Base-by-base conservation (phyloP, 2,113 vertebrate species). In the Channa maculata region DNA sequence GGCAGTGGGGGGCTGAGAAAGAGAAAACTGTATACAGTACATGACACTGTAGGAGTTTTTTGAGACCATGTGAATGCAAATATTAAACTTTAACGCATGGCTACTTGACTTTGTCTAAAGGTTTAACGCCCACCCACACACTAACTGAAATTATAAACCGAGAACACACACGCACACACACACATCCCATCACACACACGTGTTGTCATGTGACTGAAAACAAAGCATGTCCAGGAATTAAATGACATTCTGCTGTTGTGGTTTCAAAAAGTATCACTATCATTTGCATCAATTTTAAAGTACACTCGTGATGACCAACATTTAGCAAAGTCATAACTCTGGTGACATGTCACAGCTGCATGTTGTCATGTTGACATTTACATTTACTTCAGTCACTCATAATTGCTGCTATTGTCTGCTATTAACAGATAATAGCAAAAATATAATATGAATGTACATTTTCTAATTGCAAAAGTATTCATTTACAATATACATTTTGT, bases 1-100 rank as follows among this genome's bases (percentile, higher is more conserved):
- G 43, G 50, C 51, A 38, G 44, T 58, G 5, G 38, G 57, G 53
- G 65, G 45, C 37, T 76, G 43, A 46, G 48, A 77, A 33, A 54
- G 63, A 74, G 36, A 55, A 57, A 39, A 55, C 36, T 54, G 55
- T 55, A 36, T 60, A 49, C 9, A 55, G 48, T 60, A 49, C 9
- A 55, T 44, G 59, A 48, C 48, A 49, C 15, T 50, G 41, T 12
- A 82, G 65, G 78, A 84, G 54, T 75, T 76, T 24, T 46, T 75
- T 4, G 9, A 81, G 50, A 68, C 46, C 80, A 82, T 84, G 79
- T 85, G 74, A 74, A 86, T 86, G 79, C 85, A 88, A 90, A 89
- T 88, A 61, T 63, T 48, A 74, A 80, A 77, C 75, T 85, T 75
- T 84, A 89, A 88, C 65, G 79, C 88, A 73, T 91, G 88, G 61